Evolutionary conservation across 2,113 vertebrate species (phyloP), one percentile per base, ranked within the genome.

Genomic region (Ranitomeya variabilis): DNA sequence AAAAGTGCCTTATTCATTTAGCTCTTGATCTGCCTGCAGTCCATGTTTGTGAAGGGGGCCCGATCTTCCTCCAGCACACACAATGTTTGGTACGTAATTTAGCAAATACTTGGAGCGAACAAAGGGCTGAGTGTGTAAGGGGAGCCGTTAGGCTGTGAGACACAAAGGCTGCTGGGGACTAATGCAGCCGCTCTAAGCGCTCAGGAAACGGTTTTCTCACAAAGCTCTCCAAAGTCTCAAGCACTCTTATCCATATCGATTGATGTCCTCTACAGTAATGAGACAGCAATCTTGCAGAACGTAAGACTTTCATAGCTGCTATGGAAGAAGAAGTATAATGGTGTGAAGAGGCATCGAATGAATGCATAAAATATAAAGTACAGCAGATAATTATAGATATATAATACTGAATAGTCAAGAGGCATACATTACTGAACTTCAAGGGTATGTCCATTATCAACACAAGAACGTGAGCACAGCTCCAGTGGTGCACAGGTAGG

Each of bases 61-160:
- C 80, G 64, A 54, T 60, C 78, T 87, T 73, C 78, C 77, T 87
- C 66, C 54, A 15, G 31, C 23, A 7, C 69, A 76, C 31, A 76
- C 80, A 83, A 45, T 76, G 87, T 88, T 81, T 76, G 55, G 80
- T 51, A 31, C 37, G 69, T 76, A 59, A 83, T 62, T 64, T 73
- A 74, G n/a, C 85, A 83, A 76, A 83, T 64, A 83, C 79, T 76
- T 80, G 2, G 31, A n/a, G 66, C 0, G 54, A 88, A 88, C 87
- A 88, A 88, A 88, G 87, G n/a, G 19, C 80, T 19, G 54, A 69
- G 87, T 88, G 87, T 88, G 69, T 88, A 62, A 73, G 55, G 55
- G 26, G 18, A 83, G 80, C 80, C 71, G 80, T 67, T 62, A 87
- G 79, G 67, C 73, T 23, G 45, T 16, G 59, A 79, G 76, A 51